These are phyloP conservation scores for Incurvaria masculella DNA, from an alignment of 2,888 invertebrate species.

Conservation along the genomic window DNA sequence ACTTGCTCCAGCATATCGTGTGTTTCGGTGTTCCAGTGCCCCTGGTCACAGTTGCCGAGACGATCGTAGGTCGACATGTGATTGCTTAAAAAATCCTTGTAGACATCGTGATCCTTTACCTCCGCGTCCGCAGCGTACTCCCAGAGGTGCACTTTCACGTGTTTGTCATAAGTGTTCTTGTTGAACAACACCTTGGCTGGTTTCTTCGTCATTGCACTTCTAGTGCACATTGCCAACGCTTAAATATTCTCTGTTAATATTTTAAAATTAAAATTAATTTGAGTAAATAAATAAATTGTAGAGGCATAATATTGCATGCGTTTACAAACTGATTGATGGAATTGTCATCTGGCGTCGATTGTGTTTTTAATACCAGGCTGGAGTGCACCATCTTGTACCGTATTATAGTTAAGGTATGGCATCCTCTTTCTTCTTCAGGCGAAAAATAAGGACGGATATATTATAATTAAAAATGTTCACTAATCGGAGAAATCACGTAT, in stretches of 20 bases:
- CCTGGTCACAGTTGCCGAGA: conserved; percentile 38
- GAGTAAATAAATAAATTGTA: too few species aligned
- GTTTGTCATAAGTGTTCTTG: conserved; percentile 36
- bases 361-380: too few species aligned
- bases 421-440: too few species aligned
- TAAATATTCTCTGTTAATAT: not conserved
- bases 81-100: conserved; percentile 41
- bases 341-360: too few species aligned
- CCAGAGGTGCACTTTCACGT: conserved; percentile 47
- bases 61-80: conserved; percentile 46
- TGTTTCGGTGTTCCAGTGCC: conserved; percentile 41
- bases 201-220: conserved; percentile 37
- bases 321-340: too few species aligned
- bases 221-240: conserved; percentile 27
- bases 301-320: too few species aligned
- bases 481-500: too few species aligned
- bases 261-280: not conserved
- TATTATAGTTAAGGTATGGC: too few species aligned
- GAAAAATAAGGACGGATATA: too few species aligned
- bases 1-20: conserved; percentile 45
- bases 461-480: too few species aligned
- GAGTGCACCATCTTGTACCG: too few species aligned
- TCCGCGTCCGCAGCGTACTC: conserved; percentile 35
- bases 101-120: conserved; percentile 49
- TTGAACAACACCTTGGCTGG: conserved; percentile 46